phyloP scores from a whole-genome alignment of 2,113 vertebrate species.

The Octodon degus region DNA sequence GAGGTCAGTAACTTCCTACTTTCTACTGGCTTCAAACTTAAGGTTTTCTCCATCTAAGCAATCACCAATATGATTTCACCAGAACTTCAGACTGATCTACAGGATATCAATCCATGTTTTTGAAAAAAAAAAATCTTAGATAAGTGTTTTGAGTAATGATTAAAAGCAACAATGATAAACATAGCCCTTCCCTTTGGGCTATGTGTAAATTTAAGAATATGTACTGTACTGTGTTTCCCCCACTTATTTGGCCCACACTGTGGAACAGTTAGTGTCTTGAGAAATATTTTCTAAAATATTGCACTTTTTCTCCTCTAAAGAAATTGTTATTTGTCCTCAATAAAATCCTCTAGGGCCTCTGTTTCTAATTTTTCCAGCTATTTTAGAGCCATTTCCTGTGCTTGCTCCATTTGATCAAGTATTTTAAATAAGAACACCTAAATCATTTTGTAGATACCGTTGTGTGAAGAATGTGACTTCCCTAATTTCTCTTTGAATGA shows the following conservation, averaged over 20 bases:
- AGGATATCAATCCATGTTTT: background rate
- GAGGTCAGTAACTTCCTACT: background rate
- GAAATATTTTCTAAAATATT: constrained; percentile 25
- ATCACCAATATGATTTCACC: background rate
- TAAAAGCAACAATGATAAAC: background rate
- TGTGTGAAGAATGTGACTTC: no score
- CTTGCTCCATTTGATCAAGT: background rate
- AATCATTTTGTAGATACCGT: background rate
- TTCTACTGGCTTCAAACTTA: background rate
- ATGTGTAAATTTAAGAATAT: background rate
- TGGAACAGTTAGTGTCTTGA: constrained; percentile 20
- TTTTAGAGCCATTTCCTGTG: background rate
- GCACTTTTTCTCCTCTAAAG: constrained; percentile 46
- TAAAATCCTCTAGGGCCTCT: background rate
- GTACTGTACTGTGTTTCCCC: background rate
- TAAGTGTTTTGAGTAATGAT: background rate
- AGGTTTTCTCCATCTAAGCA: background rate
- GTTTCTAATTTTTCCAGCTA: background rate
- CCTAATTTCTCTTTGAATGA: no score
- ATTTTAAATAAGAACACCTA: constrained; percentile 16
- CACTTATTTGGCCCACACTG: background rate
- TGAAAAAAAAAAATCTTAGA: background rate
- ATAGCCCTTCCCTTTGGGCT: background rate
- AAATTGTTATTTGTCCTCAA: background rate
- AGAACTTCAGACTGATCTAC: background rate